Conservation (phyloP, 1,140 invertebrate species). For the Trichoplusia ni region DNA sequence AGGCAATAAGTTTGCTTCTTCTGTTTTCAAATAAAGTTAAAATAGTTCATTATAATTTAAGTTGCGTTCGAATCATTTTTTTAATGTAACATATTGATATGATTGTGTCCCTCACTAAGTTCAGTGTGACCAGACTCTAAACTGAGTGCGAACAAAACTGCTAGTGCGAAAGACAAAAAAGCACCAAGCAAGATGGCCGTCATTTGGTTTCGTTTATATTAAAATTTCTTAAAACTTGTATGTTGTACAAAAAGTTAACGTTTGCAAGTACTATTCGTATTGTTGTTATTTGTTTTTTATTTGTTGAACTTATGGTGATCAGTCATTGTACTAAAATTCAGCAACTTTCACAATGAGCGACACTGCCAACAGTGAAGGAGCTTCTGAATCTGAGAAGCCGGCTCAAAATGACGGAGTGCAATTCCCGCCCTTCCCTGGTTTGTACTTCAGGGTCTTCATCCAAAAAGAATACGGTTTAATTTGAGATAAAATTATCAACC, state of each 20-base stretch:
- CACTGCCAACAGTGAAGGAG: constrained; percentile 52
- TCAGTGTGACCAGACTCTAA: too few relatives aligned
- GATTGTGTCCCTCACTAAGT: too few relatives aligned
- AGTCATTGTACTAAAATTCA: constrained; percentile 30
- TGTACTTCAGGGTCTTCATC: neutral
- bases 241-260: neutral
- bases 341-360: constrained; percentile 60
- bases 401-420: constrained; percentile 54
- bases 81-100: too few relatives aligned
- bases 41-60: too few relatives aligned
- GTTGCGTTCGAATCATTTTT: too few relatives aligned
- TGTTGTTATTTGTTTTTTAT: neutral
- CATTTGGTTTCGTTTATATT: neutral
- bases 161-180: neutral
- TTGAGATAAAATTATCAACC: constrained; percentile 9
- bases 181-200: constrained; percentile 18
- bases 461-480: neutral
- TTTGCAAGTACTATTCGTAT: neutral
- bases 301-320: too few relatives aligned
- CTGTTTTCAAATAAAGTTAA: too few relatives aligned
- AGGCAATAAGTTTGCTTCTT: too few relatives aligned
- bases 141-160: neutral
- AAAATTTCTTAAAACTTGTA: neutral
- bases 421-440: constrained; percentile 76
- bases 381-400: constrained; percentile 66